Evolutionary conservation across 92 coral and sea anemone genomes (phyloP).

Genomic region (Epizoanthus scotinus): DNA sequence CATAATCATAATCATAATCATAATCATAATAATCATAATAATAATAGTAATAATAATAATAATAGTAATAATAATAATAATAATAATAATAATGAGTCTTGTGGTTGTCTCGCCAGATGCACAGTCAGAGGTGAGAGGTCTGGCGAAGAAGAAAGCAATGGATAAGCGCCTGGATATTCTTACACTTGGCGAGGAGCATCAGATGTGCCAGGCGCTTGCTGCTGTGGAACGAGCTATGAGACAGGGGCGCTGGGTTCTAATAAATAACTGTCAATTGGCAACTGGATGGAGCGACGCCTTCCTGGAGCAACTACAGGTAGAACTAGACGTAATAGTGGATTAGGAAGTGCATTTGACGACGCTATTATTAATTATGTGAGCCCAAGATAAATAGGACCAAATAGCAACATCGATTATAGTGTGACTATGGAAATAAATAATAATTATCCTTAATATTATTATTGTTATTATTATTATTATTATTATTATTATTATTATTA

Average conservation of each 20-base stretch:
- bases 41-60: too few species aligned
- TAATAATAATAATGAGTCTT: too few species aligned
- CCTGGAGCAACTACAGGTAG: constrained; percentile 78
- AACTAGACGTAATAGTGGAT: too few species aligned
- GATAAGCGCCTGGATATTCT: constrained; percentile 51
- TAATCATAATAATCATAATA: too few species aligned
- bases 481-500: too few species aligned
- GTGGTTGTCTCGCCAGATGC: constrained; percentile 58
- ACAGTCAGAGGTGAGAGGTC: constrained; percentile 64
- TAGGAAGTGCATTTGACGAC: too few species aligned
- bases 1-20: too few species aligned
- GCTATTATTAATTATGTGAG: too few species aligned
- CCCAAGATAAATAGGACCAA: too few species aligned
- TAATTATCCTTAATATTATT: not conserved
- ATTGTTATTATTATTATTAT: not conserved
- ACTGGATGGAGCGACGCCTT: constrained; percentile 73
- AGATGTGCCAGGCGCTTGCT: constrained; percentile 59
- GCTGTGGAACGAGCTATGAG: constrained; percentile 76
- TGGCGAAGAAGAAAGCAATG: constrained; percentile 69
- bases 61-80: too few species aligned
- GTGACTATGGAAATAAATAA: too few species aligned
- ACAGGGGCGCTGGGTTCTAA: constrained; percentile 82
- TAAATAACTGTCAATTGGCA: constrained; percentile 83
- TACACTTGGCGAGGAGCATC: constrained; percentile 60
- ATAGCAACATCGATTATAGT: too few species aligned